Evolutionary conservation across 1,140 invertebrate genomes (phyloP), one percentile per base, ranked within the genome.

Genomic region (Lucilia sericata): DNA sequence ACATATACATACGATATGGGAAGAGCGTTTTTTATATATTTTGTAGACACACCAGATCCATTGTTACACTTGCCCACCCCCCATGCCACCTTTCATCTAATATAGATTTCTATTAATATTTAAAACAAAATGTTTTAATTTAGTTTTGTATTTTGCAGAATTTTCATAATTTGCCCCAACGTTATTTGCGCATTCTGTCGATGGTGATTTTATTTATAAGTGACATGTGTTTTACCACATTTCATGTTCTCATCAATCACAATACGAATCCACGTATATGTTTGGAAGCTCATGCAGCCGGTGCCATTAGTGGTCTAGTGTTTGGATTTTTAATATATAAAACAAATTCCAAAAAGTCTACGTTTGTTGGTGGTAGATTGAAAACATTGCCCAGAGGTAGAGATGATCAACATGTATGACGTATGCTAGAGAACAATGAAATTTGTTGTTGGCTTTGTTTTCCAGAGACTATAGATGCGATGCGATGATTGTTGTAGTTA

Each of bases 241-340:
- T 86, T 76, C 89, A 90, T 76, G 86, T 87, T 85, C 91, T 89
- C 84, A 81, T 92, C n/a, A 88, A 91, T 88, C 93, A 91, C 87
- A 92, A 88, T 91, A 87, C 81, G 86, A 91, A 89, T 85, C 93
- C 93, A 0, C 90, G 92, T 19, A 94, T 96, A 47, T 94, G 95
- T 51, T 96, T 97, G 93, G 94, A 95, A 8, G 96, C 97, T 0
- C 92, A 97, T 88, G 91, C 95, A 30, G 94, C 95, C 25, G 97
- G 97, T 10, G 96, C 96, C 0, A 86, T 96, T 0, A 94, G 94
- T 4, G 97, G 97, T 1, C 91, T 97, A 0, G 92, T 96, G 2
- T 88, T 97, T n/a, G 97, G 96, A 0, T 93, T 98, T 49, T 91
- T 97, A 5, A 92, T 96, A 2, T 95, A 96, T 86, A 91, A 90